Evolutionary conservation across 2,888 invertebrate genomes (phyloP).

Genomic region (Gymnocheta viridis): DNA sequence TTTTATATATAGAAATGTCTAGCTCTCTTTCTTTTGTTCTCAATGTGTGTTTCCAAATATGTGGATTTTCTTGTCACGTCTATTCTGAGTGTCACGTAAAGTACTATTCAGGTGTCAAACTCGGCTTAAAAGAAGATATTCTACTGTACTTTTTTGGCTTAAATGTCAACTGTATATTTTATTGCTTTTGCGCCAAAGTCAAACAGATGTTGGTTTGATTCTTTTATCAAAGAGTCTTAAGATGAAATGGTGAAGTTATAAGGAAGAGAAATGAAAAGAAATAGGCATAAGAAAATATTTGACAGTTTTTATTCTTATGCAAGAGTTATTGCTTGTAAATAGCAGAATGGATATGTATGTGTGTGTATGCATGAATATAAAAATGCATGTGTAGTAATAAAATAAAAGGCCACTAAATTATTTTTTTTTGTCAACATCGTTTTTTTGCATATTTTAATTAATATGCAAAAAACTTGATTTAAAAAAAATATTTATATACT

Average conservation of each 20-base stretch:
- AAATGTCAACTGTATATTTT: slow-evolving; percentile 62
- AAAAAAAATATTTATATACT: too few relatives aligned
- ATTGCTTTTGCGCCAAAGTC: slow-evolving; percentile 33
- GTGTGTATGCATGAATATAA: not conserved
- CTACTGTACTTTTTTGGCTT: slow-evolving; percentile 58
- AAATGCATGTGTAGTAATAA: not conserved
- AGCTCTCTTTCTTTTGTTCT: not conserved
- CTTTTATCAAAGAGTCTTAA: not conserved
- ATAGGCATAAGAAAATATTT: not conserved
- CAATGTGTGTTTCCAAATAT: slow-evolving; percentile 27
- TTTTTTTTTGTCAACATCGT: too few relatives aligned
- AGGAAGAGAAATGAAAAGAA: not conserved
- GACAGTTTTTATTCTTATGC: slow-evolving; percentile 19
- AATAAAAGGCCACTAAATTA: too few relatives aligned
- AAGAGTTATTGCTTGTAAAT: slow-evolving; percentile 8
- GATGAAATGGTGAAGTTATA: not conserved
- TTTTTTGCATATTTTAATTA: too few relatives aligned
- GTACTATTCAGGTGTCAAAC: slow-evolving; percentile 68
- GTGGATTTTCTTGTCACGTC: slow-evolving; percentile 65
- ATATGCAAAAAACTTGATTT: too few relatives aligned
- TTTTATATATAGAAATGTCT: slow-evolving; percentile 20
- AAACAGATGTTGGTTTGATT: slow-evolving; percentile 52
- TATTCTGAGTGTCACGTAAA: slow-evolving; percentile 64
- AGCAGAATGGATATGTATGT: not conserved
- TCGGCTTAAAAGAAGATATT: slow-evolving; percentile 67